Evolutionary conservation across 2,797 vertebrate genomes (phyloP).

Genomic region (Cuculus canorus): DNA sequence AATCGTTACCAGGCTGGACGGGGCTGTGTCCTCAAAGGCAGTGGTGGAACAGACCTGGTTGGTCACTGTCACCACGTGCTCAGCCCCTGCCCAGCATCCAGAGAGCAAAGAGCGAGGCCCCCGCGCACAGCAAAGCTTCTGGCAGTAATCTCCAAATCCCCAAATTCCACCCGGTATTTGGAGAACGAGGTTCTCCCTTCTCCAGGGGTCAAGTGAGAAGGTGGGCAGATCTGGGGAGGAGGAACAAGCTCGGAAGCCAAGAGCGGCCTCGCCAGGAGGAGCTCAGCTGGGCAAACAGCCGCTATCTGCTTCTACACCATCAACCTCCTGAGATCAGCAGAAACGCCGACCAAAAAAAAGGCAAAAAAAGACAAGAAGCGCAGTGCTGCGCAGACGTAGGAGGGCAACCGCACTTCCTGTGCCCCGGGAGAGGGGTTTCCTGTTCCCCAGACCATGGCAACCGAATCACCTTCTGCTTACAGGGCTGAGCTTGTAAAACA

Average conservation of each 20-base stretch:
- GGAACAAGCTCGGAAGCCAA: background rate
- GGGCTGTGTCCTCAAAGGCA: background rate
- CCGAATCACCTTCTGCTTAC: conserved; percentile 13
- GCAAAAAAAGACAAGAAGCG: background rate
- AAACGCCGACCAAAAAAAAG: background rate
- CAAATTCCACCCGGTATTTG: conserved; percentile 25
- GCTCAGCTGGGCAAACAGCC: background rate
- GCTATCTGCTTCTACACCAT: background rate
- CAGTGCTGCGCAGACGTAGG: background rate
- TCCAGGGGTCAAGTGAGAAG: background rate
- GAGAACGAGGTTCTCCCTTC: background rate
- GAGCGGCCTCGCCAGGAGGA: background rate
- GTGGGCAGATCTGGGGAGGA: background rate
- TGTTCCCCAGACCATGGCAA: conserved; percentile 40
- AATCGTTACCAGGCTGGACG: background rate
- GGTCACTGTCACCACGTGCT: background rate
- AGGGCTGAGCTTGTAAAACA: background rate
- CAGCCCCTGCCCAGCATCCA: background rate
- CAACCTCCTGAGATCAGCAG: conserved; percentile 25
- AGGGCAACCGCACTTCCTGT: conserved; percentile 65
- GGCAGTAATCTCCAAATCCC: conserved; percentile 38
- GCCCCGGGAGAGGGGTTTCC: conserved; percentile 57
- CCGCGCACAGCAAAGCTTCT: background rate
- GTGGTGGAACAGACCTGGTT: background rate
- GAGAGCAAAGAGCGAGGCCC: background rate